Evolutionary conservation across 2,888 invertebrate species (phyloP).

Genomic region (Apodemia zela): DNA sequence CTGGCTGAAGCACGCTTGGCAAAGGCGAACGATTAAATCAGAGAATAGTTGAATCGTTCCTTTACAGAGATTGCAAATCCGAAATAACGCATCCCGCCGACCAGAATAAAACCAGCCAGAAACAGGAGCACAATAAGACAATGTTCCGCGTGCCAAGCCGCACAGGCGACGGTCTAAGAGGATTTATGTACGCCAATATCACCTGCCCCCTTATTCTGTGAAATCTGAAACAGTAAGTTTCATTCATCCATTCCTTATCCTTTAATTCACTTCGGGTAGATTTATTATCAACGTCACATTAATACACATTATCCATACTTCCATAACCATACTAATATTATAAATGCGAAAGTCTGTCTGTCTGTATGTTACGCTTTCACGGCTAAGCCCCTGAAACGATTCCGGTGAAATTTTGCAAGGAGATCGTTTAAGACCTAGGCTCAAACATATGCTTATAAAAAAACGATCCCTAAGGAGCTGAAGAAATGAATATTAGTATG

Average conservation of each 20-base stretch:
- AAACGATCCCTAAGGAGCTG: too few species aligned
- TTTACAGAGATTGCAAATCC: slow-evolving; percentile 57
- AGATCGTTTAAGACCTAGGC: too few species aligned
- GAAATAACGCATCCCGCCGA: slow-evolving; percentile 61
- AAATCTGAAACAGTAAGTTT: slow-evolving; percentile 32
- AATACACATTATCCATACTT: too few species aligned
- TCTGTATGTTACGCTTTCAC: too few species aligned
- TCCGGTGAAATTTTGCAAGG: too few species aligned
- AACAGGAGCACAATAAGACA: slow-evolving; percentile 64
- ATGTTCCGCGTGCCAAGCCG: slow-evolving; percentile 69
- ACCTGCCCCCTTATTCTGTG: slow-evolving; percentile 48
- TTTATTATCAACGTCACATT: not conserved
- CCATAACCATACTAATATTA: too few species aligned
- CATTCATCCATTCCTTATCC: slow-evolving; percentile 34
- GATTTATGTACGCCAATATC: slow-evolving; percentile 62
- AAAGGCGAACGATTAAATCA: slow-evolving; percentile 28
- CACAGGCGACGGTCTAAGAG: slow-evolving; percentile 49
- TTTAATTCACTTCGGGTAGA: not conserved
- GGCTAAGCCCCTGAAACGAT: too few species aligned
- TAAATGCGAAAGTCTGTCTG: too few species aligned
- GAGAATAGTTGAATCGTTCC: slow-evolving; percentile 33
- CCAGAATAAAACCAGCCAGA: slow-evolving; percentile 57
- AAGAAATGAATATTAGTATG: too few species aligned
- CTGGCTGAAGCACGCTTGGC: slow-evolving; percentile 16
- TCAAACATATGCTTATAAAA: too few species aligned